Evolutionary conservation across 2,797 vertebrate species (phyloP).

Genomic region (Acanthurus lineatus): DNA sequence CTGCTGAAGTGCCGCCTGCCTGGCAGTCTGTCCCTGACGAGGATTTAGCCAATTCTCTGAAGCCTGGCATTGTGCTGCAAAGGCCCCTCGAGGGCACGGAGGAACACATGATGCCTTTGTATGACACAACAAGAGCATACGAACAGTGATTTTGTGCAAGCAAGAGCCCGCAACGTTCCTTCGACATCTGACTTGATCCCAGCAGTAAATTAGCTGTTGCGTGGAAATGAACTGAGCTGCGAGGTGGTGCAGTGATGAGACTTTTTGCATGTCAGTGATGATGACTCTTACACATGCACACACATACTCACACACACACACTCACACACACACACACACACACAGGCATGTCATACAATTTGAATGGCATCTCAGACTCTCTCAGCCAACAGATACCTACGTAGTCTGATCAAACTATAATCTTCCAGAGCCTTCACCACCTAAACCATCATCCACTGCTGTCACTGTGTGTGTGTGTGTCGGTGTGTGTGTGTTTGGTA

Average conservation of each 20-base stretch:
- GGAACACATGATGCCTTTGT: conserved; percentile 57
- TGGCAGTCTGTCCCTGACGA: conserved; percentile 74
- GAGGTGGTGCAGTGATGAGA: conserved; percentile 56
- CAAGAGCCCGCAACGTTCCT: conserved; percentile 56
- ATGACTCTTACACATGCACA: conserved; percentile 21
- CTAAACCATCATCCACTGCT: conserved; percentile 19
- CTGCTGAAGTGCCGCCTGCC: conserved; percentile 67
- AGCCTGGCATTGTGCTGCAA: conserved; percentile 53
- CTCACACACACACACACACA: conserved; percentile 4
- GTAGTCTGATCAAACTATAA: conserved; percentile 35
- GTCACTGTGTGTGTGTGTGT: background rate
- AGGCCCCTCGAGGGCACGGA: conserved; percentile 33
- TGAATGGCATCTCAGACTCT: conserved; percentile 16
- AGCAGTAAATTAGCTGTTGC: conserved; percentile 71
- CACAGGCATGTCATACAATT: background rate
- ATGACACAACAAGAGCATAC: conserved; percentile 43
- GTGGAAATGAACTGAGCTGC: conserved; percentile 65
- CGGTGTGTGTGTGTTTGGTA: conserved; percentile 6
- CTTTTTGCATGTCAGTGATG: conserved; percentile 67
- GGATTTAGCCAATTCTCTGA: conserved; percentile 62
- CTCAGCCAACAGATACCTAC: conserved; percentile 28
- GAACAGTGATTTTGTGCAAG: conserved; percentile 17
- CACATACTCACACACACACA: conserved; percentile 1
- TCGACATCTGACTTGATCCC: conserved; percentile 67
- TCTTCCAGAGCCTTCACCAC: conserved; percentile 17